Conservation (phyloP, 2,113 vertebrate species). For the Protobothrops mucrosquamatus region DNA sequence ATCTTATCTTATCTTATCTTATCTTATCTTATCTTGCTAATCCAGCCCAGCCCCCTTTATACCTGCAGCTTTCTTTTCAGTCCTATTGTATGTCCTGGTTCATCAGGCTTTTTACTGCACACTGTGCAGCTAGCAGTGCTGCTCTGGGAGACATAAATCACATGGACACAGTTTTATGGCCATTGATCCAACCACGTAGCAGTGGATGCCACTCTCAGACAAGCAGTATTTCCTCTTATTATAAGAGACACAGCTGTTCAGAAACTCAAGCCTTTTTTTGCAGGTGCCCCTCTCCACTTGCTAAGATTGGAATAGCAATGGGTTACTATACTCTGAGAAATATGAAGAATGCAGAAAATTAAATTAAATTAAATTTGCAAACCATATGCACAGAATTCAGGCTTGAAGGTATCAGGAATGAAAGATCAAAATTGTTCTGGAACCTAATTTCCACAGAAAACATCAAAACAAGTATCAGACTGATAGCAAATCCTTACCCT, state of each 20-base stretch:
- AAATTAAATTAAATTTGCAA: not conserved
- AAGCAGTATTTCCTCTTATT: conserved; percentile 8
- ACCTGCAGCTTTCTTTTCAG: not conserved
- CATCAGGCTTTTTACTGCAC: not conserved
- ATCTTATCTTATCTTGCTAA: no score
- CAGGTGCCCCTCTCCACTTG: not conserved
- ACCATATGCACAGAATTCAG: not conserved
- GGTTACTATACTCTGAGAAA: not conserved
- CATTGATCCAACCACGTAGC: conserved; percentile 29
- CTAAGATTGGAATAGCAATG: not conserved
- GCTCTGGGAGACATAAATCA: conserved; percentile 28
- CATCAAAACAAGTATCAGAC: not conserved
- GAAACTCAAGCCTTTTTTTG: not conserved
- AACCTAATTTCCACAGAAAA: not conserved
- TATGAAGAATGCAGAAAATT: not conserved
- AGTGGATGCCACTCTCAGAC: not conserved
- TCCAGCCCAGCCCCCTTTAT: no score
- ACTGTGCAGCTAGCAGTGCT: conserved; percentile 3
- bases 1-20: no score
- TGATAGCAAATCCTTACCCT: not conserved
- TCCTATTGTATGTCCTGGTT: not conserved
- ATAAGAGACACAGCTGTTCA: conserved; percentile 14
- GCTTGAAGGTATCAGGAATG: not conserved
- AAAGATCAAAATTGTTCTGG: not conserved
- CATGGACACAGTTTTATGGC: conserved; percentile 20